Percentiles rank a stretch among this genome's conserved stretches.
Evolutionary conservation across 2,797 vertebrate genomes (phyloP).

Genomic region (Sebastes miniatus): DNA sequence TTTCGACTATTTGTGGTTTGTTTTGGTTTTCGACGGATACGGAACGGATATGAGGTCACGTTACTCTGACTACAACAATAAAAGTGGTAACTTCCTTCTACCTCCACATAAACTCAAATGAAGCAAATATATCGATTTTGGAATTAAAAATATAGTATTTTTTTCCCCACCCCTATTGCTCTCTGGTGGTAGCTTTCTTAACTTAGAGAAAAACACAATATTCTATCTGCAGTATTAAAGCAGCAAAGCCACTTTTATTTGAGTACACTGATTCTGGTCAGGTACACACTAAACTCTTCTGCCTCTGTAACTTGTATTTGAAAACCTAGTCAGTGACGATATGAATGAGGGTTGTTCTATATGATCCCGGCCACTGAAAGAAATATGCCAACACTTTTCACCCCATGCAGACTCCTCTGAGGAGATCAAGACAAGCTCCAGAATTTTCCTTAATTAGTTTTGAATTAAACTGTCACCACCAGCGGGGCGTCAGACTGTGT

Average conservation of each 20-base stretch:
- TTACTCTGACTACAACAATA: too few species aligned
- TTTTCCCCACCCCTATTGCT: too few species aligned
- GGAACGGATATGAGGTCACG: too few species aligned
- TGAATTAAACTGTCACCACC: slow-evolving; percentile 51
- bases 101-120: too few species aligned
- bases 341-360: neutral
- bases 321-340: neutral
- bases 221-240: neutral
- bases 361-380: neutral
- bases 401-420: slow-evolving; percentile 10
- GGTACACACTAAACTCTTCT: neutral
- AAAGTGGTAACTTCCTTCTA: too few species aligned
- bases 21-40: accelerated
- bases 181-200: slow-evolving; percentile 9
- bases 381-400: slow-evolving; percentile 18
- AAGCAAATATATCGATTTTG: too few species aligned
- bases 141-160: too few species aligned
- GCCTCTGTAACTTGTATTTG: neutral
- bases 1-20: too few species aligned
- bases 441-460: slow-evolving; percentile 50
- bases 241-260: neutral
- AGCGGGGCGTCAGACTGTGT: slow-evolving; percentile 26
- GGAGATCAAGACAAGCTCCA: slow-evolving; percentile 32
- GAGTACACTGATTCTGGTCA: neutral
- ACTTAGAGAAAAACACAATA: neutral